phyloP scores from a whole-genome alignment of 2,888 invertebrate genomes.

The Lasius fuliginosus region DNA sequence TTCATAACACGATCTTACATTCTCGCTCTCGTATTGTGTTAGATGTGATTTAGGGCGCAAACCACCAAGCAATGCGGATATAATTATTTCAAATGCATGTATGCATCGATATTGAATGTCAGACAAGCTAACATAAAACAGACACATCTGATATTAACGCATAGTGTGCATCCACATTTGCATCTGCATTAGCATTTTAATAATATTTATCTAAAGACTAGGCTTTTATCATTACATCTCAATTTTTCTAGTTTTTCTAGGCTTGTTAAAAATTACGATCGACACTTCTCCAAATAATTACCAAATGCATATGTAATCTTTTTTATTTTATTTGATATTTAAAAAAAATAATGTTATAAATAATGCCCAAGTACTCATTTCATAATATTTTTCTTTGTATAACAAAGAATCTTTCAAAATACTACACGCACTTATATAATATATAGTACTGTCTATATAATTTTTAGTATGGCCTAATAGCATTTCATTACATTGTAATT shows the following conservation, averaged over 20 bases:
- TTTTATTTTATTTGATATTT: neutral
- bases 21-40: neutral
- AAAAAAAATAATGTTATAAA: neutral
- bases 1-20: slow-evolving; percentile 32
- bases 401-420: neutral
- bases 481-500: neutral
- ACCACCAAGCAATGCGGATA: neutral
- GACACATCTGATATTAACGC: neutral
- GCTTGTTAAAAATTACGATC: neutral
- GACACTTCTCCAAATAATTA: neutral
- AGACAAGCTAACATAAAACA: neutral
- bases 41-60: neutral
- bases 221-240: neutral
- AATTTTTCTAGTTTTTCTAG: neutral
- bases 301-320: neutral
- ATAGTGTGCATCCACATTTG: neutral
- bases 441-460: neutral
- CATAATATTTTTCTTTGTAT: neutral
- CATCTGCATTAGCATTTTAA: neutral
- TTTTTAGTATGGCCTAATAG: neutral
- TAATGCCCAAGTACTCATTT: neutral
- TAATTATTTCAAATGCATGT: slow-evolving; percentile 17
- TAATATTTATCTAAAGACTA: neutral
- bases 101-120: neutral
- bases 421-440: neutral